Evolutionary conservation across 2,113 vertebrate species (phyloP).

Genomic region (Gymnobelideus leadbeateri): DNA sequence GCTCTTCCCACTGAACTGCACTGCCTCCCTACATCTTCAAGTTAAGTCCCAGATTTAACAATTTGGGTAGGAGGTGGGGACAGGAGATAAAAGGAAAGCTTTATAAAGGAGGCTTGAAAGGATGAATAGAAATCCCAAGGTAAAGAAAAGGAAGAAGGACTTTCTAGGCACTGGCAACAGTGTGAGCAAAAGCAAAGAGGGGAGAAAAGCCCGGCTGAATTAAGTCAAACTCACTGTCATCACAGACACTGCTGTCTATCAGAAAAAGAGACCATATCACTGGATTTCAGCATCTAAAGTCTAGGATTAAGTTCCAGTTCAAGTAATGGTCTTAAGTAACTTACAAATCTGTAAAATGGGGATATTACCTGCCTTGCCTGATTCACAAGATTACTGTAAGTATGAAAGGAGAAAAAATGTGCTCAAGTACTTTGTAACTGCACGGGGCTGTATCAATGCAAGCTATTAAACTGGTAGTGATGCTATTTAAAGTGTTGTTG

Average conservation of each 20-base stretch:
- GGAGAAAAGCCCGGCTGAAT: not conserved
- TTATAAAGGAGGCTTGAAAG: not conserved
- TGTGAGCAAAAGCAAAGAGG: not conserved
- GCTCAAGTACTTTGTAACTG: not conserved
- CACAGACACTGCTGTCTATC: not conserved
- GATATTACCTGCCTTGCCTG: not conserved
- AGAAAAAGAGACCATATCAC: not conserved
- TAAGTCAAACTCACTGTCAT: not conserved
- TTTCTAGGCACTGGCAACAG: not conserved
- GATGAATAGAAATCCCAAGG: not conserved
- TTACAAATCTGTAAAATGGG: not conserved
- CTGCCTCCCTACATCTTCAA: not conserved
- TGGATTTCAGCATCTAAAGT: not conserved
- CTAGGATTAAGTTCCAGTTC: not conserved
- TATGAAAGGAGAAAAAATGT: not conserved
- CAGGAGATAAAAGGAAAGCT: not conserved
- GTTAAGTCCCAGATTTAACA: not conserved
- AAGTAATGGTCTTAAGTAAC: not conserved
- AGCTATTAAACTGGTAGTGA: not conserved
- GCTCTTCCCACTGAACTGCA: not conserved
- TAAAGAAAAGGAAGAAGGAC: not conserved
- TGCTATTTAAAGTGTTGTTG: not conserved
- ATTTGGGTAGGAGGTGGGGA: not conserved
- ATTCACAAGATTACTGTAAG: not conserved
- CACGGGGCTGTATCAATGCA: not conserved